Evolutionary conservation across 92 coral and sea anemone genomes (phyloP).

Genomic region (Blastomussa wellsi): DNA sequence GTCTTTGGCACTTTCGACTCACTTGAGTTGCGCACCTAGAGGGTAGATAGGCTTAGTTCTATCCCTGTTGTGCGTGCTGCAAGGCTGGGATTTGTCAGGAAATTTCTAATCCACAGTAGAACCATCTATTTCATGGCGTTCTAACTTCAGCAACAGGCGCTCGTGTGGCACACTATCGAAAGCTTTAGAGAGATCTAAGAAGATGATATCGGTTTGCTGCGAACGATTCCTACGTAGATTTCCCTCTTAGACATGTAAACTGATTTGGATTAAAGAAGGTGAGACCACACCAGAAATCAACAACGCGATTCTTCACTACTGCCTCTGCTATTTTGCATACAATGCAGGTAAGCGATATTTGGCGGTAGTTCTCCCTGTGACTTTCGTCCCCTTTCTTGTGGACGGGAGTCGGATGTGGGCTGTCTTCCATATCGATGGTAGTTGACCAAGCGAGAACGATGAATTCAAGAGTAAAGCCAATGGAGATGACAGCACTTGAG

Average conservation of each 20-base stretch:
- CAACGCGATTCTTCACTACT: neutral
- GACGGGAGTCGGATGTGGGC: constrained; percentile 8
- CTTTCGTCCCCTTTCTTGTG: neutral
- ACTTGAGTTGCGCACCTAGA: too few relatives aligned
- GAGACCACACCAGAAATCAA: constrained; percentile 6
- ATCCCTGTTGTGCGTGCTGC: too few relatives aligned
- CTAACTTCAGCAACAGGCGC: too few relatives aligned
- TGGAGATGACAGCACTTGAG: constrained; percentile 19
- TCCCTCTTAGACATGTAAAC: neutral
- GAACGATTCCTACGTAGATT: too few relatives aligned
- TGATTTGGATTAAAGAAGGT: constrained; percentile 10
- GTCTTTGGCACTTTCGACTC: too few relatives aligned
- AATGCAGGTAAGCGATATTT: neutral
- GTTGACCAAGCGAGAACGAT: constrained; percentile 9
- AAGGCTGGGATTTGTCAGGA: too few relatives aligned
- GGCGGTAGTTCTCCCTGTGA: constrained; percentile 10
- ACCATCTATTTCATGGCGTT: too few relatives aligned
- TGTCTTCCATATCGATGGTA: constrained; percentile 6
- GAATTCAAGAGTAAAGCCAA: constrained; percentile 2
- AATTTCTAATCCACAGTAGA: too few relatives aligned
- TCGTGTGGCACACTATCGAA: too few relatives aligned
- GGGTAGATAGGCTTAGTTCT: too few relatives aligned
- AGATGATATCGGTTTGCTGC: too few relatives aligned
- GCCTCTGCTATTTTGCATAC: neutral
- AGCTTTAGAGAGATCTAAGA: too few relatives aligned